Conservation (phyloP, 2,113 vertebrate genomes). For the Lophotis ruficrista region DNA sequence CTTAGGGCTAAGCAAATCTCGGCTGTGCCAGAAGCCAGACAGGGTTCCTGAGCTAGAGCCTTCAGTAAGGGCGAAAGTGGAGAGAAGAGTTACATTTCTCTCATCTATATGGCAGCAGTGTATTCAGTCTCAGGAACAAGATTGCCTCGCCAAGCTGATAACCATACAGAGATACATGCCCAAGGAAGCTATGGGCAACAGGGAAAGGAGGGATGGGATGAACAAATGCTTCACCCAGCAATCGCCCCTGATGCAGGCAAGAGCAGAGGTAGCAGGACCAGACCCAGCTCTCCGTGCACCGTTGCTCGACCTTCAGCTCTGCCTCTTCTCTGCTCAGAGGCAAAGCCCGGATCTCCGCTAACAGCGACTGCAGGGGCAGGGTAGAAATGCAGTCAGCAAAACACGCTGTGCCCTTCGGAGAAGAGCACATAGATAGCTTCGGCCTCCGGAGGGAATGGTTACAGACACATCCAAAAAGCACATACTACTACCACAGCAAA, state of each 20-base stretch:
- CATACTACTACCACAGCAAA: neutral
- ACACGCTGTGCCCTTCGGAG: accelerated
- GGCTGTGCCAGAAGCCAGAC: neutral
- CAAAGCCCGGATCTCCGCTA: neutral
- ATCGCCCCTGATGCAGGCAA: neutral
- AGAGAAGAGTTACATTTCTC: neutral
- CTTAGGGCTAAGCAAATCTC: neutral
- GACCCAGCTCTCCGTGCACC: neutral
- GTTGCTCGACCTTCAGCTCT: neutral
- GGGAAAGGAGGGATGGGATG: neutral
- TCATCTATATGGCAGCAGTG: neutral
- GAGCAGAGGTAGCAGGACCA: neutral
- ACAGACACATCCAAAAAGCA: conserved; percentile 22
- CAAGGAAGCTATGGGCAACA: neutral
- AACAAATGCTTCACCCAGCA: neutral
- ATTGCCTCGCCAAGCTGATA: neutral
- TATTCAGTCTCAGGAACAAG: neutral
- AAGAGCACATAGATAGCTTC: neutral
- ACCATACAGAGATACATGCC: neutral
- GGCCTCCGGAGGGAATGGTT: neutral
- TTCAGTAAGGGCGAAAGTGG: neutral
- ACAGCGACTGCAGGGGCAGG: neutral
- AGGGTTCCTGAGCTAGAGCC: neutral
- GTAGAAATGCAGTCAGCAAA: neutral
- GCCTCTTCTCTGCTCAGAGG: neutral